Evolutionary conservation across 37 sponge, comb jelly and placozoan genomes (phyloP).

Genomic region (Spongilla lacustris): DNA sequence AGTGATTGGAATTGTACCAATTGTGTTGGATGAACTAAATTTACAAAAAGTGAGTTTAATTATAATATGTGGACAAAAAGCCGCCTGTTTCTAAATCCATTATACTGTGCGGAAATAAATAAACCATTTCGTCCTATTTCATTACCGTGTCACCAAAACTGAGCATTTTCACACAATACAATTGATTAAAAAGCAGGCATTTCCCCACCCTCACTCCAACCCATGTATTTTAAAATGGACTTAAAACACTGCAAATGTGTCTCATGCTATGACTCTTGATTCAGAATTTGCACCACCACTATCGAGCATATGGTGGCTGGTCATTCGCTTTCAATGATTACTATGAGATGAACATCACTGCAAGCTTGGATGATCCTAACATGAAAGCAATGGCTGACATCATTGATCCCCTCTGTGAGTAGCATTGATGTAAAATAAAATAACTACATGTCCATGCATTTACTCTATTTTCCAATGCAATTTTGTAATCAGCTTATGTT

Average conservation of each 20-base stretch:
- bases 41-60: slow-evolving; percentile 31
- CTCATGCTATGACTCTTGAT: background rate
- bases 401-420: slow-evolving; percentile 81
- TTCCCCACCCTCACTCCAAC: too few relatives aligned
- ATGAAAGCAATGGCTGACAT: slow-evolving; percentile 49
- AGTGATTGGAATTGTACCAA: slow-evolving; percentile 85
- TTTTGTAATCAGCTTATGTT: slow-evolving; percentile 49
- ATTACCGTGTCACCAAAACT: too few relatives aligned
- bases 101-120: too few relatives aligned
- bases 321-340: slow-evolving; percentile 93
- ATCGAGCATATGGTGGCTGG: slow-evolving; percentile 83
- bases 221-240: too few relatives aligned
- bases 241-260: too few relatives aligned
- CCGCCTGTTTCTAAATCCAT: too few relatives aligned
- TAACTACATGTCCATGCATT: too few relatives aligned
- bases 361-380: slow-evolving; percentile 53
- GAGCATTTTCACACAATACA: too few relatives aligned
- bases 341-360: slow-evolving; percentile 75
- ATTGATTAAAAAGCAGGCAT: too few relatives aligned
- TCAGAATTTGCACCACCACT: slow-evolving; percentile 86
- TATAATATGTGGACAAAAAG: too few relatives aligned
- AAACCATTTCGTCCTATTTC: too few relatives aligned
- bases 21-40: slow-evolving; percentile 87
- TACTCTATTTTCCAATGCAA: too few relatives aligned
- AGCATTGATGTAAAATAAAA: background rate